Evolutionary conservation across 2,797 vertebrate genomes (phyloP), one percentile per base, ranked within the genome.

Genomic region (Heteromormyrus szaboi): DNA sequence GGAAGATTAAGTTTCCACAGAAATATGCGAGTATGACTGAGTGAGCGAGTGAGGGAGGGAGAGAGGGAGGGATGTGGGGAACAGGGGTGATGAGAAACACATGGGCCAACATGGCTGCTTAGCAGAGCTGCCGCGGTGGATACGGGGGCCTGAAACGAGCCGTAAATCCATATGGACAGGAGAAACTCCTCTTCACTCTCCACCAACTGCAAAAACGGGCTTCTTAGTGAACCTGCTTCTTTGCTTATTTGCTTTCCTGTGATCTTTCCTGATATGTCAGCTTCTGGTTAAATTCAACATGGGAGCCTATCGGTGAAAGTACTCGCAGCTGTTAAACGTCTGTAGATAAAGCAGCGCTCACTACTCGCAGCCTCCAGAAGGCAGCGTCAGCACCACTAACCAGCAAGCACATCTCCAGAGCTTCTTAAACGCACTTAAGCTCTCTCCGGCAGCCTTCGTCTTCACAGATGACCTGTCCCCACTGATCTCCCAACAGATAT

Each of bases 11-110:
- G 92, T 96, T 95, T 94, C 94, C 91, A 89, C 90, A 93, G 91
- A 95, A 94, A 92, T 91, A 93, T 93, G 93, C 87, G 87, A 84
- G 50, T 85, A 85, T 90, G 92, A 92, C 88, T 48, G 92, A 91
- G 65, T 22, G 59, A 65, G 59, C 25, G 62, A 29, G 62, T 92
- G 83, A 88, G 56, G 17, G 6, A 54, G 92, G 88, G 88, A 90
- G 19, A 17, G 53, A 54, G 53, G 54, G 54, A n/a, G 54, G 19
- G 54, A 56, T 19, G 54, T 56, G 54, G 54, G 19, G 54, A 56
- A 56, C 5, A 56, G 89, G 89, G 89, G 86, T 93, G 94, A 96
- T 95, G 94, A 93, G 92, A 96, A 95, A 93, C 96, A 96, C 94
- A 96, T 96, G 95, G 92, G 87, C 86, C 88, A 53, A 56, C 90